These are phyloP conservation scores for Hartigia nigra DNA, from an alignment of 2,888 invertebrate genomes.

Conservation along the genomic window DNA sequence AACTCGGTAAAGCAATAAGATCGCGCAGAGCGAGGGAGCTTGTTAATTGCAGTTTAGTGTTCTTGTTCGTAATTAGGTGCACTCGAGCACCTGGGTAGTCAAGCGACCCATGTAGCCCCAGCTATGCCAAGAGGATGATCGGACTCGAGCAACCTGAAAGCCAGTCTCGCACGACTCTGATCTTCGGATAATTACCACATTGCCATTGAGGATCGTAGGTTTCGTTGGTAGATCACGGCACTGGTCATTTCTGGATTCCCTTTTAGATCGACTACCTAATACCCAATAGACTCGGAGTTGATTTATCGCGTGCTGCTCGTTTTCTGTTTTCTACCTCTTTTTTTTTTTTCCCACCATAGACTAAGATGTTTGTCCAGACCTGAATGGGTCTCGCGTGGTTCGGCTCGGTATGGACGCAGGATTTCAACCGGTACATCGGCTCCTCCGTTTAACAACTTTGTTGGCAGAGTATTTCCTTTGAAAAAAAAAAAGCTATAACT, in stretches of 20 bases:
- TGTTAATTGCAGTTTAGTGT: constrained; percentile 64
- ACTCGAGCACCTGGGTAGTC: constrained; percentile 55
- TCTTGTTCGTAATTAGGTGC: constrained; percentile 62
- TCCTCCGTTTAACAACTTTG: background rate
- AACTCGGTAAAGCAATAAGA: constrained; percentile 40
- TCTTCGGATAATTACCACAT: constrained; percentile 51
- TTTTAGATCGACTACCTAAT: background rate
- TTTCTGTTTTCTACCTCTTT: background rate
- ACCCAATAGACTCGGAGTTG: background rate
- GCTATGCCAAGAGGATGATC: background rate
- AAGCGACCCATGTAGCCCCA: background rate
- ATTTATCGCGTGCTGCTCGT: background rate
- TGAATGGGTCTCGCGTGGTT: background rate
- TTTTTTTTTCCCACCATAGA: background rate
- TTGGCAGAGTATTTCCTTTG: background rate
- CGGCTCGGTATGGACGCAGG: background rate
- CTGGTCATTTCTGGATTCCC: background rate
- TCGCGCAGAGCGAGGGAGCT: constrained; percentile 46
- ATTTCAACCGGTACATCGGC: background rate
- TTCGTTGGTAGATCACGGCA: constrained; percentile 38
- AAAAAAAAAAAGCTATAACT: background rate
- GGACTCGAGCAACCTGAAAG: constrained; percentile 6
- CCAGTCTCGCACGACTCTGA: constrained; percentile 36
- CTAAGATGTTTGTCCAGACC: background rate
- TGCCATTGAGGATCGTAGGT: constrained; percentile 52